Evolutionary conservation across 2,888 invertebrate genomes (phyloP), one percentile per base, ranked within the genome.

Genomic region (Euspilapteryx auroguttella): DNA sequence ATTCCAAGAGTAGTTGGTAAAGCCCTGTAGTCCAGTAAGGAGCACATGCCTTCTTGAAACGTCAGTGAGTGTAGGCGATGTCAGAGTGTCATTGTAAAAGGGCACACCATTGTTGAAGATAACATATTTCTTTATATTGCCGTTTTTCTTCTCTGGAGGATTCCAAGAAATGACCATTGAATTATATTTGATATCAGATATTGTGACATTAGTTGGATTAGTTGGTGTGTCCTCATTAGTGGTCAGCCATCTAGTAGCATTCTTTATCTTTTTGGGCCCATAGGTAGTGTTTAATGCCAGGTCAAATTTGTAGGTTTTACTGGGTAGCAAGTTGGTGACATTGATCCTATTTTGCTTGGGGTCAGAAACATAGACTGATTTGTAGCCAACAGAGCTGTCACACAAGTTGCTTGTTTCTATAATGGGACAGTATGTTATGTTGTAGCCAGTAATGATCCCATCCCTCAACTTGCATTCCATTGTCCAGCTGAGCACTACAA

Each of bases 381-480:
- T 47, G 37, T 63, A 47, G 33, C 47, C 44, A 37, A 49, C 53
- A 21, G 64, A 50, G 27, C 73, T 76, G 42, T 79, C 80, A 57
- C 86, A 86, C 14, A 59, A 58, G 33, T 57, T 62, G 35, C 77
- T 71, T 14, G 76, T 71, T 3, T 79, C 71, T 13, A 78, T 62
- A 14, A 75, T 65, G 28, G 83, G 83, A 44, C 92, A 92, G 45
- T 89, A 92, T 28, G 81, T 82, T 30, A 92, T 81, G 28, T 80
- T 79, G 53, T 86, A 92, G 11, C 89, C 91, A 34, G 76, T 80
- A 12, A 91, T 80, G 29, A 82, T 80, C 3, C 85, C 85, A 28
- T 85, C 80, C 36, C 82, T 78, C 43, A 89, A 83, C 1, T 85
- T 81, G 51, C 91, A 90, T 34, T 87, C 86, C 37, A 90, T 76